Evolutionary conservation across 1,140 invertebrate genomes (phyloP).

Genomic region (Eriocheir sinensis): DNA sequence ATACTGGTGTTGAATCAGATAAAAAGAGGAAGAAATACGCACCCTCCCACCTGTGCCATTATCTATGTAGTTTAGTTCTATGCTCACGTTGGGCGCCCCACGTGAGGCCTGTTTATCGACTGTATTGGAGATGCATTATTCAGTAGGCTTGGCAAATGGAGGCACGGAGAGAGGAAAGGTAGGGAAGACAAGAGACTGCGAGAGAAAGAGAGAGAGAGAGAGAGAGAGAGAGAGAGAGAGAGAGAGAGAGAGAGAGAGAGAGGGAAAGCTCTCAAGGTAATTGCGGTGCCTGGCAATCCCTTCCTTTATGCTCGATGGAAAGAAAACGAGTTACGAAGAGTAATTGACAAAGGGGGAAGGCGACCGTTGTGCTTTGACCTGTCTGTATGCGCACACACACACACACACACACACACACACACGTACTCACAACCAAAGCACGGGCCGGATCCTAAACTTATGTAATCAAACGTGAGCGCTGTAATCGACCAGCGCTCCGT

Average conservation of each 20-base stretch:
- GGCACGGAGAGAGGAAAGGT: neutral
- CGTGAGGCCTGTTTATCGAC: neutral
- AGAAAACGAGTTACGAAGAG: neutral
- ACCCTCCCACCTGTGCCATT: neutral
- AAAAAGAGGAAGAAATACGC: neutral
- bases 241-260: neutral
- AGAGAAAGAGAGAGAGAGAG: neutral
- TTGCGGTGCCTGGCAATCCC: neutral
- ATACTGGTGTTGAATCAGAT: no score
- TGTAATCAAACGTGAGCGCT: no score
- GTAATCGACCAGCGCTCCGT: no score
- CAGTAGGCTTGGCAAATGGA: neutral
- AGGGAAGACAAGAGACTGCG: neutral
- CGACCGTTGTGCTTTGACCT: neutral
- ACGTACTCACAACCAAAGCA: no score
- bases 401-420: no score
- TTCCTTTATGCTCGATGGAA: neutral
- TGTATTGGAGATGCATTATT: constrained; percentile 23
- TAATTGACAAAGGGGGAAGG: neutral
- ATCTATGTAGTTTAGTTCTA: neutral
- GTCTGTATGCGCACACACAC: neutral
- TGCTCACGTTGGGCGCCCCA: neutral
- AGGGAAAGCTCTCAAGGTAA: neutral
- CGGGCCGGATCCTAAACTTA: no score
- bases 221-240: neutral